These are phyloP conservation scores for Tholera decimalis DNA, from an alignment of 2,888 invertebrate genomes.

Conservation along the genomic window DNA sequence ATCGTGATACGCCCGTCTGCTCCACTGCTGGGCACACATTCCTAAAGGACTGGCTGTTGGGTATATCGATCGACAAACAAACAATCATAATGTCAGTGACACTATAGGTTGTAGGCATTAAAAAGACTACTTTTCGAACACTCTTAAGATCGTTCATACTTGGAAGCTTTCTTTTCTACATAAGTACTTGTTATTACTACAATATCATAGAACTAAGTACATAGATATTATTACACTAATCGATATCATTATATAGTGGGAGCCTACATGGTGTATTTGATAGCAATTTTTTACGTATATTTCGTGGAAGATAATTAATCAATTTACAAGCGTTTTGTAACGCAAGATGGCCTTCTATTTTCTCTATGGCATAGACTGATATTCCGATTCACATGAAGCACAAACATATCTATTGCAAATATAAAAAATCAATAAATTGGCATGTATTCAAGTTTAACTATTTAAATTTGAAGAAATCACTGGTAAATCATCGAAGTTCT, in stretches of 20 bases:
- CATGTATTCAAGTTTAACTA: too few species aligned
- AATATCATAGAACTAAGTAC: too few species aligned
- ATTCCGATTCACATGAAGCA: not conserved
- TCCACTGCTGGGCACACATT: conserved; percentile 29
- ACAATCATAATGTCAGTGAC: not conserved
- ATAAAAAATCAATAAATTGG: too few species aligned
- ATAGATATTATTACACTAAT: too few species aligned
- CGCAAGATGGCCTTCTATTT: not conserved
- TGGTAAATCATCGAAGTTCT: too few species aligned
- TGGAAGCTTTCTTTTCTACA: not conserved
- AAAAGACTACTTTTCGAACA: not conserved
- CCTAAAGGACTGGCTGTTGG: conserved; percentile 33
- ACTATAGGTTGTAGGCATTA: not conserved
- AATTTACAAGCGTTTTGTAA: not conserved
- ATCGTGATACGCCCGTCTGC: conserved; percentile 69
- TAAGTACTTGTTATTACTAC: too few species aligned
- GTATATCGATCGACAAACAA: conserved; percentile 15
- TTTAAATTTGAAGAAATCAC: too few species aligned
- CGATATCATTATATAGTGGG: too few species aligned
- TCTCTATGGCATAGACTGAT: not conserved
- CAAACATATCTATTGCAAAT: not conserved
- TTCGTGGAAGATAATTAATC: not conserved
- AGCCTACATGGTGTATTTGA: too few species aligned
- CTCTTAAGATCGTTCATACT: not conserved
- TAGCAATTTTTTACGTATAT: not conserved